A percentile compares a stretch with the other conserved stretches of the same genome.
phyloP scores from a whole-genome alignment of 2,888 invertebrate genomes.

The Andricus curvator region DNA sequence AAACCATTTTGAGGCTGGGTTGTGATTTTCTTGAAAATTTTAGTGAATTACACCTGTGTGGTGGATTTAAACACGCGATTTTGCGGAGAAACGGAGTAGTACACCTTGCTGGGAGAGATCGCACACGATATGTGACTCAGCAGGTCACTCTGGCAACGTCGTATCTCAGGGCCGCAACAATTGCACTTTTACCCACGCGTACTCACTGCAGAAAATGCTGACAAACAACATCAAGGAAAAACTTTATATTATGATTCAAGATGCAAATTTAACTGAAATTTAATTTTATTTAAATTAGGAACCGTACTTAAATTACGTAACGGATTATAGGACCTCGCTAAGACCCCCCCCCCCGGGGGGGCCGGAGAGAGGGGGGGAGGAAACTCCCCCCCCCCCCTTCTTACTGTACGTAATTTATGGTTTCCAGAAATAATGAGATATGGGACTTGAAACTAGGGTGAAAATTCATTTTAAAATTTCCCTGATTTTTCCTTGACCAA shows the following conservation, averaged over 20 bases:
- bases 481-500: too few relatives aligned
- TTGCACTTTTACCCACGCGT: slow-evolving; percentile 22
- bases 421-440: too few relatives aligned
- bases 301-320: too few relatives aligned
- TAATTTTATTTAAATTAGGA: neutral
- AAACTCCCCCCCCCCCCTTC: too few relatives aligned
- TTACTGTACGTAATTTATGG: too few relatives aligned
- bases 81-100: slow-evolving; percentile 57
- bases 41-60: neutral
- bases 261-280: neutral
- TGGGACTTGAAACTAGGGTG: too few relatives aligned
- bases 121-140: slow-evolving; percentile 57
- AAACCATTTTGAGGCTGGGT: slow-evolving; percentile 49
- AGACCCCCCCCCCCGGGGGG: too few relatives aligned
- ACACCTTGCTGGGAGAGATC: slow-evolving; percentile 55
- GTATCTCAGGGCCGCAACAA: slow-evolving; percentile 49
- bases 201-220: neutral
- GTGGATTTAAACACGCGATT: slow-evolving; percentile 15
- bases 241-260: neutral
- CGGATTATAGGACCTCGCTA: too few relatives aligned
- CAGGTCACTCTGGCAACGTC: slow-evolving; percentile 56
- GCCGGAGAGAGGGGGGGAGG: too few relatives aligned
- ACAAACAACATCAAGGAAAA: neutral
- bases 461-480: too few relatives aligned
- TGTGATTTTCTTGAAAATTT: neutral